Conservation (phyloP, 2,113 vertebrate genomes). For the Brienomyrus brachyistius region DNA sequence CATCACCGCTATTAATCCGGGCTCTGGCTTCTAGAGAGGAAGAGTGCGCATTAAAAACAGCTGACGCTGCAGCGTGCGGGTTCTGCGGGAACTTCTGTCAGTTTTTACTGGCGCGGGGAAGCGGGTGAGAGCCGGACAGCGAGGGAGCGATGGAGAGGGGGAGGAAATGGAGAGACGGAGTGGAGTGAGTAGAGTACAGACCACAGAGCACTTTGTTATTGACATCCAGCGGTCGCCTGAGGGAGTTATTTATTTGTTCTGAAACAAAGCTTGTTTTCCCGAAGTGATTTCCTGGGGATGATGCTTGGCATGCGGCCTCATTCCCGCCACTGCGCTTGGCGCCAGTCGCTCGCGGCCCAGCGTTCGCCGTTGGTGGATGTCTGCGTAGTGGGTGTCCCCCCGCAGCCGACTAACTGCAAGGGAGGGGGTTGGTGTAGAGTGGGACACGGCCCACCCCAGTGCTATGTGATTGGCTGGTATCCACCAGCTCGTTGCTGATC, state of each 20-base stretch:
- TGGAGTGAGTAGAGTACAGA: not conserved
- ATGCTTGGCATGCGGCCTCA: not conserved
- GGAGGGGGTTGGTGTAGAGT: not conserved
- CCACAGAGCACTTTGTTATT: not conserved
- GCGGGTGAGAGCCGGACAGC: not conserved
- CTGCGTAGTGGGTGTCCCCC: not conserved
- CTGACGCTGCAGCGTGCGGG: constrained; percentile 2
- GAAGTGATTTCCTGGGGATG: not conserved
- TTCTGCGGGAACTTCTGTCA: not conserved
- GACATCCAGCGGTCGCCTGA: not conserved
- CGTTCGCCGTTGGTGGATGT: not conserved
- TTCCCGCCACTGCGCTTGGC: not conserved
- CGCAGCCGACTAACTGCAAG: not conserved
- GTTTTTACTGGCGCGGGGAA: not conserved
- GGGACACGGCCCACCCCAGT: not conserved
- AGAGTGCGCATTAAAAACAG: not conserved
- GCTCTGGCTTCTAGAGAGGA: constrained; percentile 24
- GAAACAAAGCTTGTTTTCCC: not conserved
- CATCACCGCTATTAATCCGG: constrained; percentile 17
- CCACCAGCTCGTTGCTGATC: not conserved
- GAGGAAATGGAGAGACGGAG: not conserved
- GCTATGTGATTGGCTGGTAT: not conserved
- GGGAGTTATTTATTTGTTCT: not conserved
- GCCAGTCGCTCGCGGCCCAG: not conserved
- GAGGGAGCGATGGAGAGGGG: not conserved